Percentiles rank a stretch among this genome's conserved stretches.
phyloP scores from a whole-genome alignment of 2,113 vertebrate species.

The Mesocricetus auratus region DNA sequence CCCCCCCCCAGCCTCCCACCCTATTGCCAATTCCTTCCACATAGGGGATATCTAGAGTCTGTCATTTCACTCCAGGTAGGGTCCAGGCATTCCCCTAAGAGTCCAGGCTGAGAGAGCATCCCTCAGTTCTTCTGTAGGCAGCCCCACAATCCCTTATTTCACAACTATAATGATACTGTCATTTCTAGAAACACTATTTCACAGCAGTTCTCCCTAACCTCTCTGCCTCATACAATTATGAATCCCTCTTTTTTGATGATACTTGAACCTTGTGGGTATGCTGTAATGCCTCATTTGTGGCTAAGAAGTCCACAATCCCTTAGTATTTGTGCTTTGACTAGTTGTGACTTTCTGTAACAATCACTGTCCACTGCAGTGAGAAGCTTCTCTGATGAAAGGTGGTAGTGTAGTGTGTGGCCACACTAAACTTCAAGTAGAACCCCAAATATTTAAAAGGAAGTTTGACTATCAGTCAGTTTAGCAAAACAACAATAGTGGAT shows the following conservation, averaged over 20 bases:
- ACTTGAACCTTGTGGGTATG: background rate
- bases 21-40: no score
- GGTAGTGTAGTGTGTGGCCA: background rate
- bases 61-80: no score
- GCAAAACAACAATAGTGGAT: background rate
- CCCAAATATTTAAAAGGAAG: background rate
- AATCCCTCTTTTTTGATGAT: background rate
- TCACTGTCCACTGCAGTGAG: background rate
- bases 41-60: no score
- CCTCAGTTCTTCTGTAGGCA: background rate
- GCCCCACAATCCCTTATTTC: background rate
- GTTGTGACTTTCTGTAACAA: background rate
- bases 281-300: no score
- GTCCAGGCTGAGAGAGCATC: no score
- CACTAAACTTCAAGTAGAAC: background rate
- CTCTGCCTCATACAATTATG: no score
- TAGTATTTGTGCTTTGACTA: background rate
- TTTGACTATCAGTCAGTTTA: background rate
- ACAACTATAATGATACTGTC: background rate
- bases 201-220: background rate
- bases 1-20: no score
- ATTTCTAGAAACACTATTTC: background rate
- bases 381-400: background rate
- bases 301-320: background rate
- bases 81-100: no score